A percentile compares a stretch with the other conserved stretches of the same genome.
Evolutionary conservation across 2,797 vertebrate species (phyloP).

Genomic region (Threskiornis aethiopicus): DNA sequence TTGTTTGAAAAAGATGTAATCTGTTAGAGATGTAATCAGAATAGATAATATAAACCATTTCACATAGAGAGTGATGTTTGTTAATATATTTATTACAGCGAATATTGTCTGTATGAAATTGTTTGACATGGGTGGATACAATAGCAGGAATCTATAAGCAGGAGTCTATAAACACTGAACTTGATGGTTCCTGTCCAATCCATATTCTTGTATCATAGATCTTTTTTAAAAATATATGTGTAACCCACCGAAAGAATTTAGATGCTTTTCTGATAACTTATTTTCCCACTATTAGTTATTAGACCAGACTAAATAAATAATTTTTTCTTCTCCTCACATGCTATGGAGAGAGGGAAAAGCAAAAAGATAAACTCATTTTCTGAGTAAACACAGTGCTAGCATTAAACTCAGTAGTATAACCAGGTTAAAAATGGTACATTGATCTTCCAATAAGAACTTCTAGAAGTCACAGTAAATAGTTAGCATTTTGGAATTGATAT

Average conservation of each 20-base stretch:
- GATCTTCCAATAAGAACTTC: background rate
- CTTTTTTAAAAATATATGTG: background rate
- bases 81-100: background rate
- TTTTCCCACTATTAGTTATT: background rate
- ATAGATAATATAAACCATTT: background rate
- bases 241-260: background rate
- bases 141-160: background rate
- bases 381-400: background rate
- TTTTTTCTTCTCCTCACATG: background rate
- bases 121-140: background rate
- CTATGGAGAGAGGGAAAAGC: background rate
- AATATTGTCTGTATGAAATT: background rate
- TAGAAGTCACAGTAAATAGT: background rate
- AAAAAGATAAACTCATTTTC: background rate
- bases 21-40: background rate
- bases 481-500: background rate
- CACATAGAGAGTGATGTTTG: background rate
- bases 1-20: background rate
- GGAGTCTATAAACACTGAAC: background rate
- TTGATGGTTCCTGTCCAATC: background rate
- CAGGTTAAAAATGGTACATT: background rate
- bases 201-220: background rate
- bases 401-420: background rate
- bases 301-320: background rate
- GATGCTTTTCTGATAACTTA: background rate